Conservation (phyloP, 2,113 vertebrate genomes). For the Cheilinus undulatus region DNA sequence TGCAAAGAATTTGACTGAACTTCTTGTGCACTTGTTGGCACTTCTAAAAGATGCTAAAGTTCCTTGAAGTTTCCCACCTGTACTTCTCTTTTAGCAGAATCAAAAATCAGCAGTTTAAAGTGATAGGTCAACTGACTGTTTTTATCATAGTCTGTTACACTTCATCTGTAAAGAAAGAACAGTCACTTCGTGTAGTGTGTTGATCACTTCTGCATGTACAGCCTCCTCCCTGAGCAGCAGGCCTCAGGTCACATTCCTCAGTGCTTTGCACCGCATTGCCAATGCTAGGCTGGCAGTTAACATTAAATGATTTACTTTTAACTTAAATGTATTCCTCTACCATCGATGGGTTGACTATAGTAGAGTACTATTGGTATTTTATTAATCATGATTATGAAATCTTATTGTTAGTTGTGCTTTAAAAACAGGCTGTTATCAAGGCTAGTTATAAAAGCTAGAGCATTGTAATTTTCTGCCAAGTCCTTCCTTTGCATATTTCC, state of each 20-base stretch:
- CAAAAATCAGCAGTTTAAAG: neutral
- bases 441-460: neutral
- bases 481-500: neutral
- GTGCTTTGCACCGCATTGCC: conserved; percentile 50
- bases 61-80: neutral
- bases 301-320: conserved; percentile 19
- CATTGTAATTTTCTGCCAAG: neutral
- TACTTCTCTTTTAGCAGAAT: conserved; percentile 7
- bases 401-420: neutral
- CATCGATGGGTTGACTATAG: neutral
- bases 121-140: neutral
- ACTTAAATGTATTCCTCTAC: conserved; percentile 12
- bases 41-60: conserved; percentile 9
- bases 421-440: neutral
- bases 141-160: conserved; percentile 5
- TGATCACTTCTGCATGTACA: conserved; percentile 3
- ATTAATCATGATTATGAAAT: neutral
- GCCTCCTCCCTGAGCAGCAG: neutral
- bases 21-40: conserved; percentile 1
- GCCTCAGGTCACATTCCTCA: conserved; percentile 50
- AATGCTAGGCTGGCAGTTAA: neutral
- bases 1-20: conserved; percentile 1
- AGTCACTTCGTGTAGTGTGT: conserved; percentile 22
- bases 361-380: neutral
- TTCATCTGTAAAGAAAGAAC: neutral